phyloP scores from a whole-genome alignment of 2,888 invertebrate genomes.

The Entomobrya proxima region DNA sequence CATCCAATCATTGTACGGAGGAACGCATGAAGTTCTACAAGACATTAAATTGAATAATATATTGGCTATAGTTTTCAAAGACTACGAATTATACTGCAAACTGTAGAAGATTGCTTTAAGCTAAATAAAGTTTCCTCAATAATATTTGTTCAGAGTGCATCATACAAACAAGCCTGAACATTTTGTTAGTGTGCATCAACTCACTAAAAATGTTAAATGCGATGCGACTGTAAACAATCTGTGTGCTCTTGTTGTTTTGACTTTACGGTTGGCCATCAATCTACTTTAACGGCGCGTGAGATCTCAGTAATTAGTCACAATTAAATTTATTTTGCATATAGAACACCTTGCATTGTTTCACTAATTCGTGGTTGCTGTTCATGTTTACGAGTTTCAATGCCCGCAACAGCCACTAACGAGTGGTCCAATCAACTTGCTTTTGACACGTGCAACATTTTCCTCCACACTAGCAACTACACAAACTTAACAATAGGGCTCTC shows the following conservation, averaged over 20 bases:
- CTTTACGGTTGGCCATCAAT: slow-evolving; percentile 18
- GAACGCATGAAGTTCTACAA: too few species aligned
- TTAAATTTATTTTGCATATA: slow-evolving; percentile 35
- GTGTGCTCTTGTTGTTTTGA: neutral
- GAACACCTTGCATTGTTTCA: neutral
- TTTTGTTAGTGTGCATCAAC: neutral
- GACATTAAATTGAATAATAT: too few species aligned
- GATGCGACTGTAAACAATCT: neutral
- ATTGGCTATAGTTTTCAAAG: too few species aligned
- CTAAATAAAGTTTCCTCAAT: neutral
- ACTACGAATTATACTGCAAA: too few species aligned
- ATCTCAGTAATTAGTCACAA: slow-evolving; percentile 34
- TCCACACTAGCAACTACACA: neutral
- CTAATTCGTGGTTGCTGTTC: neutral
- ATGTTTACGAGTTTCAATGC: neutral
- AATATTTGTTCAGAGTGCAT: neutral
- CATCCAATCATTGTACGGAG: too few species aligned
- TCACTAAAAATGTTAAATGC: neutral
- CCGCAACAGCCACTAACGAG: neutral
- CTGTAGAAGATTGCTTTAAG: neutral
- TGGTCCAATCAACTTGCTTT: neutral
- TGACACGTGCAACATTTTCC: neutral
- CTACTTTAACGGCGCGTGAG: slow-evolving; percentile 33
- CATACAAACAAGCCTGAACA: neutral
- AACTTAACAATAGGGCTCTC: neutral